Evolutionary conservation across 2,797 vertebrate species (phyloP).

Genomic region (Megalops cyprinoides): DNA sequence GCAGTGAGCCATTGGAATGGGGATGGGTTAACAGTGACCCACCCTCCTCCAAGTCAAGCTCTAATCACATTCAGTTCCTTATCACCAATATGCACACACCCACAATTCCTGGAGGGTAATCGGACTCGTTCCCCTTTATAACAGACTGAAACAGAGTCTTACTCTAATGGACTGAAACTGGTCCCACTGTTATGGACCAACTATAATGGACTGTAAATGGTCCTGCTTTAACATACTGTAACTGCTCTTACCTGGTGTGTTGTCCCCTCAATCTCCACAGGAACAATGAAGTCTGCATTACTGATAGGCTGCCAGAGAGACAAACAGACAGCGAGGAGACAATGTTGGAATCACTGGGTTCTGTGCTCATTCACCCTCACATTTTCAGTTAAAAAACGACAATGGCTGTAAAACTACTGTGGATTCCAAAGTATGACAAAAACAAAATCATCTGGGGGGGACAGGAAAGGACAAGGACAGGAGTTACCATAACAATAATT

Average conservation of each 20-base stretch:
- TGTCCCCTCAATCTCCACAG: conserved; percentile 89
- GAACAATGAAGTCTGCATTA: conserved; percentile 89
- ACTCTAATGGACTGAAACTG: no score
- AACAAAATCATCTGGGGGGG: conserved; percentile 22
- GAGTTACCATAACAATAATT: no score
- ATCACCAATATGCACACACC: neutral
- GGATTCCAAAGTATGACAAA: conserved; percentile 39
- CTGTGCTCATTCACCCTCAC: conserved; percentile 37
- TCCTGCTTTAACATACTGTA: neutral
- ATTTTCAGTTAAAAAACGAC: conserved; percentile 47
- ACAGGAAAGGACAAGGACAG: neutral
- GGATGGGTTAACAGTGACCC: neutral
- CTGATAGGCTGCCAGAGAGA: conserved; percentile 79
- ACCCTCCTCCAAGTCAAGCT: neutral
- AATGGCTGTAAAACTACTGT: conserved; percentile 27
- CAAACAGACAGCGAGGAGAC: conserved; percentile 53
- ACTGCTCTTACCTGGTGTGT: conserved; percentile 82
- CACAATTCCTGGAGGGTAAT: no score
- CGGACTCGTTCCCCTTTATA: no score
- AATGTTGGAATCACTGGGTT: conserved; percentile 45
- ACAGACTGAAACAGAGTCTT: no score
- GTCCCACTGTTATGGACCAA: no score
- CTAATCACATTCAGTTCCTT: neutral
- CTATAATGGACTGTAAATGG: conserved; percentile 3
- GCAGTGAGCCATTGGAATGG: no score